phyloP scores from a whole-genome alignment of 2,113 vertebrate species.

The Malaclemys terrapin region DNA sequence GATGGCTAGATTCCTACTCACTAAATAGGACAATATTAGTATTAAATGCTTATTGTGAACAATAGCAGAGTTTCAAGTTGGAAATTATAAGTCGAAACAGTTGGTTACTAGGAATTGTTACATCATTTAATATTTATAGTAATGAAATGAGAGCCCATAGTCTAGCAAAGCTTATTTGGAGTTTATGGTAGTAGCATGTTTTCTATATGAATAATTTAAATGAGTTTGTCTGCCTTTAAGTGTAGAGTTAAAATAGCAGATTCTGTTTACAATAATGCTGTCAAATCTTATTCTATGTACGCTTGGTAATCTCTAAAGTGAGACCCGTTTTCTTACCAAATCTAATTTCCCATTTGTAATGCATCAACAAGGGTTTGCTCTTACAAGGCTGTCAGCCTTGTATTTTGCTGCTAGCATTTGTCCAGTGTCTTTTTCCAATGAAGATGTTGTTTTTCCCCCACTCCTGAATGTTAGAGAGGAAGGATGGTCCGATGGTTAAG shows the following conservation, averaged over 20 bases:
- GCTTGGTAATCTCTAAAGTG: neutral
- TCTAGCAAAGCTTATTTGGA: neutral
- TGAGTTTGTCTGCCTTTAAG: neutral
- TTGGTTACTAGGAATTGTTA: constrained; percentile 29
- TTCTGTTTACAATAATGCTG: neutral
- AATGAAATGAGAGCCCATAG: neutral
- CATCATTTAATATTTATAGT: neutral
- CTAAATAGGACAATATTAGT: neutral
- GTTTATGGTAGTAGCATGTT: neutral
- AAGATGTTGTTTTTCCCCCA: neutral
- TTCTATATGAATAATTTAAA: neutral
- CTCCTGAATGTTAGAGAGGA: neutral
- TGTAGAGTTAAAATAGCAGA: neutral
- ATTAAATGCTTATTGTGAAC: neutral
- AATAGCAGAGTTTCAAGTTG: neutral
- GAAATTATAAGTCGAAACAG: neutral
- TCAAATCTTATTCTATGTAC: neutral
- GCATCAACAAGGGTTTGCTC: neutral
- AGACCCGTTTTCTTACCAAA: neutral
- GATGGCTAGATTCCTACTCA: neutral
- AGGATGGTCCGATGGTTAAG: neutral
- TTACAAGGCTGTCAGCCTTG: neutral
- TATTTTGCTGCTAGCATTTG: neutral
- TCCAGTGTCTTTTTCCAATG: neutral
- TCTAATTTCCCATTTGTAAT: neutral